These are phyloP conservation scores for Drosophila trapezifrons DNA, from an alignment of 1,140 invertebrate species.

Conservation along the genomic window DNA sequence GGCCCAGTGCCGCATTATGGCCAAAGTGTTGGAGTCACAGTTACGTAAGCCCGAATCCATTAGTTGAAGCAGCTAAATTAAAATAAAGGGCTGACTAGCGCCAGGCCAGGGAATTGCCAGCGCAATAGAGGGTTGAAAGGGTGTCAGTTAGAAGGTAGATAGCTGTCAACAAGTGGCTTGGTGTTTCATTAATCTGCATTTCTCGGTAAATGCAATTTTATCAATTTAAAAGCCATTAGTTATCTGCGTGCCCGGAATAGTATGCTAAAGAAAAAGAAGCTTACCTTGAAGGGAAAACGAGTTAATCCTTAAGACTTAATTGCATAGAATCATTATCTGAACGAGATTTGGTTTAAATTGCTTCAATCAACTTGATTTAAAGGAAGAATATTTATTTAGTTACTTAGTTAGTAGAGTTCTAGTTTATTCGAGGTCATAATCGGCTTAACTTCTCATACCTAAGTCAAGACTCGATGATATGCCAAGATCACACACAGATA, in stretches of 20 bases:
- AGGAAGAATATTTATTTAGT: too few species aligned
- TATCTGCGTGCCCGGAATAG: not conserved
- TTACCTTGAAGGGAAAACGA: not conserved
- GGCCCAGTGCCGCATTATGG: slow-evolving; percentile 55
- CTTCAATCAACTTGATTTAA: not conserved
- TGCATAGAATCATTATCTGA: not conserved
- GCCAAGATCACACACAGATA: too few species aligned
- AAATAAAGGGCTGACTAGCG: slow-evolving; percentile 63
- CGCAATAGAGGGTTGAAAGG: not conserved
- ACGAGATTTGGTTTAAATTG: too few species aligned
- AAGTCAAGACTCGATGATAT: too few species aligned
- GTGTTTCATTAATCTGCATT: slow-evolving; percentile 16
- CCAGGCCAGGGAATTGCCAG: slow-evolving; percentile 14
- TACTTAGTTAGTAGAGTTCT: too few species aligned
- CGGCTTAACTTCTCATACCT: too few species aligned
- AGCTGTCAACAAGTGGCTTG: slow-evolving; percentile 56
- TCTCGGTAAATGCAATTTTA: slow-evolving; percentile 17
- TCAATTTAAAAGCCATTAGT: slow-evolving; percentile 17
- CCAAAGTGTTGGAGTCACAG: slow-evolving; percentile 80
- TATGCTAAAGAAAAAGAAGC: too few species aligned
- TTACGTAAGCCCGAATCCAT: slow-evolving; percentile 79
- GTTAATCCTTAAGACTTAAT: not conserved
- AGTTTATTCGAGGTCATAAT: too few species aligned
- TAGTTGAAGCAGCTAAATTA: slow-evolving; percentile 79
- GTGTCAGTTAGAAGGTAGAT: not conserved